Conservation (phyloP, 2,888 invertebrate genomes). For the Patella pellucida region DNA sequence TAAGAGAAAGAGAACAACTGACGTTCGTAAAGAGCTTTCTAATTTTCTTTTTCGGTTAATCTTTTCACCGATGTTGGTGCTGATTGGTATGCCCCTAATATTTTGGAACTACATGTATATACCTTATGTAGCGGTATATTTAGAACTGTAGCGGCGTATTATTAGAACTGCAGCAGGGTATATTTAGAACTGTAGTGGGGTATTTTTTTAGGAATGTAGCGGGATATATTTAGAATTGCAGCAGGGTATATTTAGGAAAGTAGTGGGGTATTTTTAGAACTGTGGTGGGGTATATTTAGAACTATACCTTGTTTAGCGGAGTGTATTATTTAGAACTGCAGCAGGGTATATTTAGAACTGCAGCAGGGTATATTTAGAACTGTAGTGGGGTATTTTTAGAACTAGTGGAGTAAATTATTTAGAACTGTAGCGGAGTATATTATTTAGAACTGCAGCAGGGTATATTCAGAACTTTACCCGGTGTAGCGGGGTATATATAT, state of each 20-base stretch:
- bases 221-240: constrained; percentile 55
- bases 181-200: constrained; percentile 49
- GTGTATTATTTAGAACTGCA: too few species aligned
- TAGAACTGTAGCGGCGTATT: constrained; percentile 58
- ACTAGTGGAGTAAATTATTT: neutral
- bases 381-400: too few species aligned
- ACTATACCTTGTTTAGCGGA: too few species aligned
- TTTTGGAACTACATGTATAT: neutral
- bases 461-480: neutral
- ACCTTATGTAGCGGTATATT: constrained; percentile 40
- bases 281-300: too few species aligned
- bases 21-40: too few species aligned
- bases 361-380: too few species aligned
- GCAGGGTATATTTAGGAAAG: constrained; percentile 58
- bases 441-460: neutral
- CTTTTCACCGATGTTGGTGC: too few species aligned
- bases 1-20: too few species aligned
- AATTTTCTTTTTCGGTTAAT: too few species aligned
- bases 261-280: constrained; percentile 41
- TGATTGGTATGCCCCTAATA: too few species aligned
- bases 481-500: neutral
- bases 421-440: neutral
- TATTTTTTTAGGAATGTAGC: neutral
- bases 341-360: too few species aligned
- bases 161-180: constrained; percentile 57